phyloP scores from a whole-genome alignment of 2,888 invertebrate species.

The Seira ritae region DNA sequence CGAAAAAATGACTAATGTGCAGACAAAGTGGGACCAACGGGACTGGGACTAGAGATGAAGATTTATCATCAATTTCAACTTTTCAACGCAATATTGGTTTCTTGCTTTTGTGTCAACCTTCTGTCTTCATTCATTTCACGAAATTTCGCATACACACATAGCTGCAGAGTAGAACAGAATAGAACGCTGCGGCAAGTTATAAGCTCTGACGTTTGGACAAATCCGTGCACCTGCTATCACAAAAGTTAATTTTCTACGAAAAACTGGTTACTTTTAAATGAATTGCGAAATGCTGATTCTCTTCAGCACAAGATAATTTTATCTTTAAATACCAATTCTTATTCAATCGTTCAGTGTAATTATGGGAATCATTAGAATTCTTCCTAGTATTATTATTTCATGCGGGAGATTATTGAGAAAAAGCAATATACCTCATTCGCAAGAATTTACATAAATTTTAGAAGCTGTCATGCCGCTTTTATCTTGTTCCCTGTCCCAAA shows the following conservation, averaged over 20 bases:
- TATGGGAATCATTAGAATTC: background rate
- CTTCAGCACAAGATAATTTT: background rate
- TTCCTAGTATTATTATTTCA: no score
- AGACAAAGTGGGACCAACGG: slow-evolving; percentile 19
- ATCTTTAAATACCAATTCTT: slow-evolving; percentile 11
- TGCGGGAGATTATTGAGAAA: no score
- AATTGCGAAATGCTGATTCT: background rate
- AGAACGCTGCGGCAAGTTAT: background rate
- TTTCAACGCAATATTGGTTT: slow-evolving; percentile 19
- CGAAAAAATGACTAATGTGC: slow-evolving; percentile 14
- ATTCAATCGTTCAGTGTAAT: background rate
- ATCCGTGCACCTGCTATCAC: slow-evolving; percentile 6
- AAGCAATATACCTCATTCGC: background rate
- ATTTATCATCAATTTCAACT: slow-evolving; percentile 21
- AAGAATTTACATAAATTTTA: slow-evolving; percentile 21
- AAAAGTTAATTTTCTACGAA: background rate
- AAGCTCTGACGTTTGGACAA: background rate
- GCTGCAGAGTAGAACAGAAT: background rate
- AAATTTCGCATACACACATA: background rate
- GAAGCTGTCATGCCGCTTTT: slow-evolving; percentile 12
- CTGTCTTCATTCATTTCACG: background rate
- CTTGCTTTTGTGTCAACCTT: slow-evolving; percentile 5
- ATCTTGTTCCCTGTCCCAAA: background rate
- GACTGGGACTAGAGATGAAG: slow-evolving; percentile 15
- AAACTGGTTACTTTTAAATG: background rate